These are phyloP conservation scores for Theocolax elegans DNA, from an alignment of 1,140 invertebrate species.

Conservation along the genomic window DNA sequence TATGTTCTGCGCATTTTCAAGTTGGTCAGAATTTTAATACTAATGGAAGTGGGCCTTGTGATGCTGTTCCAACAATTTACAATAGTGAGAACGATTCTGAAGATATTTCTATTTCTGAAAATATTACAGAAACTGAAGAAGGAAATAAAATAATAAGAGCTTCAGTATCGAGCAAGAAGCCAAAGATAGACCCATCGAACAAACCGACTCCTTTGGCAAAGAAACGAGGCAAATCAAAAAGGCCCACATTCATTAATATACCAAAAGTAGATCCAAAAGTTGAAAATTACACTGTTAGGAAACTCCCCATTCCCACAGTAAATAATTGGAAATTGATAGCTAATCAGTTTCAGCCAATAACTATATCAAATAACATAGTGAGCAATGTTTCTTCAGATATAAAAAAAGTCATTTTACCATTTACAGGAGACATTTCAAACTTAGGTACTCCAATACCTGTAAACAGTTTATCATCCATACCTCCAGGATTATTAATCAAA, in stretches of 20 bases:
- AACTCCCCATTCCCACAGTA: slow-evolving; percentile 60
- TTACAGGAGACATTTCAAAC: slow-evolving; percentile 60
- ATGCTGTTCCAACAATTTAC: slow-evolving; percentile 61
- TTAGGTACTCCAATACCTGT: slow-evolving; percentile 64
- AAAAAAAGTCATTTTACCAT: slow-evolving; percentile 63
- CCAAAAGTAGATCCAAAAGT: slow-evolving; percentile 57
- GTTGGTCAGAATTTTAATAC: slow-evolving; percentile 60
- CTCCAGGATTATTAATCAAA: slow-evolving; percentile 64
- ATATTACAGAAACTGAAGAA: slow-evolving; percentile 30
- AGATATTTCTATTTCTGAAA: slow-evolving; percentile 8
- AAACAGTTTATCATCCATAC: slow-evolving; percentile 63
- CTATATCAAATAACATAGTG: slow-evolving; percentile 56
- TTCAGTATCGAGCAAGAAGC: slow-evolving; percentile 64
- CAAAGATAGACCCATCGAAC: slow-evolving; percentile 56
- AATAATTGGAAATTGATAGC: slow-evolving; percentile 61
- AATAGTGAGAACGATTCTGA: slow-evolving; percentile 25
- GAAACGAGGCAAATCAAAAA: slow-evolving; percentile 61
- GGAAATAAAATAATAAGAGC: slow-evolving; percentile 47
- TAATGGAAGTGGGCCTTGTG: slow-evolving; percentile 58
- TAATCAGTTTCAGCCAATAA: slow-evolving; percentile 61
- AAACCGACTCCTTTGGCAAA: slow-evolving; percentile 64
- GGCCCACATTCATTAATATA: slow-evolving; percentile 62
- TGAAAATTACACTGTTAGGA: slow-evolving; percentile 53
- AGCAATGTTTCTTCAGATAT: slow-evolving; percentile 49
- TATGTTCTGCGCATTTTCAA: slow-evolving; percentile 65